Conservation (phyloP, 2,888 invertebrate genomes). For the Mechanitis mazaeus region DNA sequence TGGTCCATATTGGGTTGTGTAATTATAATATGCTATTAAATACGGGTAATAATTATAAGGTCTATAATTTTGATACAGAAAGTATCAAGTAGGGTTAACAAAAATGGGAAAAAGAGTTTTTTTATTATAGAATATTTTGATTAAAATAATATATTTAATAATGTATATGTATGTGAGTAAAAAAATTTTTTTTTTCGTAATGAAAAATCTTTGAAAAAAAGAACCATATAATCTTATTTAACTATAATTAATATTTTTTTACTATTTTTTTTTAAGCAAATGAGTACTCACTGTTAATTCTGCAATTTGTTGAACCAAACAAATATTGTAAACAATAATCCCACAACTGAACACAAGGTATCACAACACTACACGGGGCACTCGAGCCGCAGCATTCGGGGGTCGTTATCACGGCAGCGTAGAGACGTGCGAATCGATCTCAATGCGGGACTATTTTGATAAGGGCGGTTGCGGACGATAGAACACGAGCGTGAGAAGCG, state of each 20-base stretch:
- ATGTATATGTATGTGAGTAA: no score
- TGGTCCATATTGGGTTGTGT: conserved; percentile 3
- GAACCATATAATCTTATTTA: no score
- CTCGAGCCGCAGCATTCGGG: conserved; percentile 56
- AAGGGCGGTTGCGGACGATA: conserved; percentile 43
- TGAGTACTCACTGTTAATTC: conserved; percentile 24
- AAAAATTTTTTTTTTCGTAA: no score
- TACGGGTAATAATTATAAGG: not conserved
- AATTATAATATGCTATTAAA: not conserved
- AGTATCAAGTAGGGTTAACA: no score
- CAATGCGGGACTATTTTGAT: conserved; percentile 62
- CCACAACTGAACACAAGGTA: conserved; percentile 39
- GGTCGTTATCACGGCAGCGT: conserved; percentile 52
- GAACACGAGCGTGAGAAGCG: conserved; percentile 32
- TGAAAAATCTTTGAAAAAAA: no score
- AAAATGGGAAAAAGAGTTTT: no score
- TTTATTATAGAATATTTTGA: no score
- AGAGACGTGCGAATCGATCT: conserved; percentile 68
- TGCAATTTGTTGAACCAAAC: conserved; percentile 21
- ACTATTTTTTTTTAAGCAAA: conserved; percentile 3
- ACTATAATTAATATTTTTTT: not conserved
- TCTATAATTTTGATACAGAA: not conserved
- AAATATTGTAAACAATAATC: conserved; percentile 32
- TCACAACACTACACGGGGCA: conserved; percentile 46
- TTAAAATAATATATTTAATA: no score